Evolutionary conservation across 37 sponge, comb jelly and placozoan genomes (phyloP), one percentile per base, ranked within the genome.

Genomic region (Geodia barretti): DNA sequence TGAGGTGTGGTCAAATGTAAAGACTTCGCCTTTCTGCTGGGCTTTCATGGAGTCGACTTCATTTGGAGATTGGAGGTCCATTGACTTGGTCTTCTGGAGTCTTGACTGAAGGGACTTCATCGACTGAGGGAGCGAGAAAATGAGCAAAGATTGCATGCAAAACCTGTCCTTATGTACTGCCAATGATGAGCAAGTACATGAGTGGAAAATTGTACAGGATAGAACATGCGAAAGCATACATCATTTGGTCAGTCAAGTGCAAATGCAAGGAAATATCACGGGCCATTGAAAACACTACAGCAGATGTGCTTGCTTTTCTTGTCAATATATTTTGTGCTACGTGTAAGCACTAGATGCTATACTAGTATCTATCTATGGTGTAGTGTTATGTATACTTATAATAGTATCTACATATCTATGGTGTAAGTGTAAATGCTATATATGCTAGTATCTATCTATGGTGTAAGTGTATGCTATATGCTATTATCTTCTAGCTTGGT

Each of bases 21-120:
- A 25, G 26, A 86, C 17, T 26, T 86, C 87, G 20, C 33, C 8
- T 34, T 67, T 75, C 19, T 74, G 58, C 4, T 60, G 35, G n/a
- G 60, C 62, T 26, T 86, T 68, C 19, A 68, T 39, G 7, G 23
- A 47, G 7, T 64, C 63, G 25, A 84, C 23, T 7, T 4, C 61
- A 9, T 33, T 43, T 25, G 54, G 54, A 7, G 54, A 47, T 7
- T 83, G 64, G 1, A 29, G 21, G 4, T 5, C 7, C 23, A 29
- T 29, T 19, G 61, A 32, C 29, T 83, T 83, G 0, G 54, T 34
- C 58, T 81, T 81, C 28, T 36, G 32, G 0, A 72, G 9, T 60
- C 70, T 81, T 19, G 70, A 70, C 30, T 62, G 71, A 0, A 72
- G 4, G 4, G 63, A 5, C 64, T 72, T 71, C 30, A 61, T 8